Evolutionary conservation across 2,888 invertebrate genomes (phyloP), one percentile per base, ranked within the genome.

Genomic region (Ochropleura leucogaster): DNA sequence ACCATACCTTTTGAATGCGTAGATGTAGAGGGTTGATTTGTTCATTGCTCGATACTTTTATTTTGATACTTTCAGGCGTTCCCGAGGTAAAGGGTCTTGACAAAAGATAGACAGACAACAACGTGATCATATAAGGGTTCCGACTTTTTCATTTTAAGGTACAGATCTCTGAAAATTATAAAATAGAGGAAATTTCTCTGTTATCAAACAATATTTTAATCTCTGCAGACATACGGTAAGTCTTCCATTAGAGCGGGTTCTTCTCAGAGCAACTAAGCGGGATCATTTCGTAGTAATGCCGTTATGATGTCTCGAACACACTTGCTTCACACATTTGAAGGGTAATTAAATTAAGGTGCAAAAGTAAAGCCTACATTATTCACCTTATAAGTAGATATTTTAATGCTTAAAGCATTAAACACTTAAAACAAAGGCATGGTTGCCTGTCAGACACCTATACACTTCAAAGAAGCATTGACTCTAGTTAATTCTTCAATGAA

Each of bases 151-250:
- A 3, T 30, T 30, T 30, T 30, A 30, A 30, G 30, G 30, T 30
- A 30, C 30, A 3, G 30, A 30, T 2, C 30, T 30, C 30, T 30
- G 12, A 10, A 55, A 20, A 55, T 20, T 12, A 20, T 12, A 12
- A 55, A 20, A 55, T n/a, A 20, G 30, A 30, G 16, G 4, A 59
- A 59, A 40, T 40, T 57, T 16, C 30, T 57, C 18, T 42, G 4
- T 10, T 18, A 3, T 60, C 30, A 60, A 60, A 60, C 42, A 59
- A 18, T 53, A 20, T n/a, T 8, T 3, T 74, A 67, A 66, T 82
- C 68, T 46, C 65, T 44, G 6, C 55, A 44, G 40, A 30, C 46
- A 60, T 10, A 46, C 44, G 20, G 30, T 44, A 30, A 51, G 46
- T 49, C 16, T 20, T 66, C 47, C 42, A 42, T 57, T 49, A 66